Evolutionary conservation across 2,113 vertebrate genomes (phyloP).

Genomic region (Amphiprion ocellaris): DNA sequence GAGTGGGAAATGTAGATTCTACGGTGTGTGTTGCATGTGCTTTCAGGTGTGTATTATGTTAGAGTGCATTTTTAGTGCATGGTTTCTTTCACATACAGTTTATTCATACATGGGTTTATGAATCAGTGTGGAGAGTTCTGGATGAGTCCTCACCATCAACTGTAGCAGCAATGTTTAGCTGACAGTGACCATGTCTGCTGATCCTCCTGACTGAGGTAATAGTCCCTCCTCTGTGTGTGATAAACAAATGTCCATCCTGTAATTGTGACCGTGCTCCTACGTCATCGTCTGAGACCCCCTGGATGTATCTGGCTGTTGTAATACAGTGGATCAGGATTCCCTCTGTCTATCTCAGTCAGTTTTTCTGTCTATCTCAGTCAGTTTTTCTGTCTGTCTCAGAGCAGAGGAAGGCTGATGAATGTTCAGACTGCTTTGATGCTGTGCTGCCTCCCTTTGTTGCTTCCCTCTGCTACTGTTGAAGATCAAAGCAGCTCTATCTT

Average conservation of each 20-base stretch:
- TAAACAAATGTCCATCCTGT: slow-evolving; percentile 14
- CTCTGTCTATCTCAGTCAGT: background rate
- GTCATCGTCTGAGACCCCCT: slow-evolving; percentile 4
- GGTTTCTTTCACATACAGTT: no score
- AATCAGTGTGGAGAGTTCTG: no score
- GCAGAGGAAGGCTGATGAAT: no score
- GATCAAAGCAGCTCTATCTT: slow-evolving; percentile 14
- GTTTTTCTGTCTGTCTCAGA: background rate
- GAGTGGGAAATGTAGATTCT: background rate
- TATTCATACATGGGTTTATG: background rate
- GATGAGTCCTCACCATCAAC: background rate
- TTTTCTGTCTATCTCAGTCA: background rate
- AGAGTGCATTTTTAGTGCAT: background rate
- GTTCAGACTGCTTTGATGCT: no score
- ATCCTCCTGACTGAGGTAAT: slow-evolving; percentile 15
- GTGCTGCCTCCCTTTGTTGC: background rate
- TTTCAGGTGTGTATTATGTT: background rate
- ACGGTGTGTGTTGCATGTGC: background rate
- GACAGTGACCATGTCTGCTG: background rate
- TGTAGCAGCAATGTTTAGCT: background rate
- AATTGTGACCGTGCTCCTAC: background rate
- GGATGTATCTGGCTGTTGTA: background rate
- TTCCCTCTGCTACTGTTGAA: slow-evolving; percentile 9
- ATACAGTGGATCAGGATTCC: slow-evolving; percentile 9
- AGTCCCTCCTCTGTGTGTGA: background rate